Base-by-base conservation (phyloP, 2,113 vertebrate species). In the Prionailurus viverrinus region DNA sequence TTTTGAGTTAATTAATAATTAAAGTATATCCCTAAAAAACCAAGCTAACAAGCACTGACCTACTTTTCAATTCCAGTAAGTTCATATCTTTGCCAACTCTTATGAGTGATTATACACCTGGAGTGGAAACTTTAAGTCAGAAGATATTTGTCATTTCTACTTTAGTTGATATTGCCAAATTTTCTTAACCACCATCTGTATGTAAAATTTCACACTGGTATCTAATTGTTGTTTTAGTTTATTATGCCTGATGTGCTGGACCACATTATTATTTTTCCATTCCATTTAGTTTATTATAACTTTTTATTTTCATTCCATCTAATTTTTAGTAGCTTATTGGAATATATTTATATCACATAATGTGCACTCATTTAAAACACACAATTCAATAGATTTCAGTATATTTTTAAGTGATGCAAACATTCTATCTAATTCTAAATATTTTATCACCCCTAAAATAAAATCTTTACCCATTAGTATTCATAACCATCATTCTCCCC, bases 1-100 rank as follows among this genome's bases (percentile, higher is more conserved):
- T 94, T 94, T 96, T 83, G 15, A 21, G 16, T 53, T 63, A 12
- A 27, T 85, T 63, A 76, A 93, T 48, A 93, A 65, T 74, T 93
- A 66, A 80, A 11, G 16, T 13, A 53, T 33, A 53, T 14, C 25
- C 29, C 0, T 4, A 68, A 69, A 29, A 74, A 39, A 9, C 39
- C 58, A 90, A 71, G 58, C 23, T 63, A 74, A 51, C 68, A 90
- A 65, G 8, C 31, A 53, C 25, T 53, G 12, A 65, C 41, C 41
- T 65, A 36, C 7, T 93, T 85, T 85, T 53, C 51, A 93, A 85
- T 85, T 65, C 58, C 71, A 63, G 1, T 51, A 74, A 31, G 23
- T 63, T 74, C n/a, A 48, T 39, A 48, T 48, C 55, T 7, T n/a
- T 74, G 18, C 55, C 8, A 39, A 16, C 18, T 81, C 18, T 31